These are phyloP conservation scores for Temnothorax nylanderi DNA, from an alignment of 1,140 invertebrate species.

Conservation along the genomic window DNA sequence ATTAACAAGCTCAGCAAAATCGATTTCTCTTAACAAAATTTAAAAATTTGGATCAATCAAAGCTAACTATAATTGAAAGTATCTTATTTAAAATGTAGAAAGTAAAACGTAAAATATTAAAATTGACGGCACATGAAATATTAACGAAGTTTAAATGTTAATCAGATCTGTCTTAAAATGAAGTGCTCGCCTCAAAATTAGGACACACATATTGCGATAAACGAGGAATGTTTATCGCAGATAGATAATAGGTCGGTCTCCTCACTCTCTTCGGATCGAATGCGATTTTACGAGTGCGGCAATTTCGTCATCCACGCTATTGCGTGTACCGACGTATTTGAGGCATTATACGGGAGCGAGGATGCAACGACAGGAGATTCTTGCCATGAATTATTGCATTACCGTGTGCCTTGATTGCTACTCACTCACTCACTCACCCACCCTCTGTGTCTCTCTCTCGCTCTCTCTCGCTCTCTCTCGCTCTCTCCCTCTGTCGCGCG, in stretches of 20 bases:
- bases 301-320: slow-evolving; percentile 13
- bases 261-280: neutral
- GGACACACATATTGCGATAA: neutral
- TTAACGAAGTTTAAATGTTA: neutral
- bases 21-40: neutral
- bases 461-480: neutral
- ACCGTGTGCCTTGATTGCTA: slow-evolving; percentile 61
- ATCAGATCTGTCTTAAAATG: neutral
- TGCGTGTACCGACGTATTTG: slow-evolving; percentile 17
- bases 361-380: slow-evolving; percentile 41
- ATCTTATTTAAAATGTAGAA: neutral
- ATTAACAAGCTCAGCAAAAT: neutral
- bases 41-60: neutral
- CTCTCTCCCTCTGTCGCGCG: slow-evolving; percentile 1
- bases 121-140: neutral
- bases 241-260: neutral
- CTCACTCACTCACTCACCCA: slow-evolving; percentile 8
- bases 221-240: neutral
- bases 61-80: neutral
- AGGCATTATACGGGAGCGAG: slow-evolving; percentile 27
- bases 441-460: neutral
- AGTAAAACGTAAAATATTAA: neutral
- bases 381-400: slow-evolving; percentile 68
- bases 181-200: slow-evolving; percentile 1
- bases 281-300: slow-evolving; percentile 8